phyloP scores from a whole-genome alignment of 2,113 vertebrate genomes.

The Phylloscopus trochilus region DNA sequence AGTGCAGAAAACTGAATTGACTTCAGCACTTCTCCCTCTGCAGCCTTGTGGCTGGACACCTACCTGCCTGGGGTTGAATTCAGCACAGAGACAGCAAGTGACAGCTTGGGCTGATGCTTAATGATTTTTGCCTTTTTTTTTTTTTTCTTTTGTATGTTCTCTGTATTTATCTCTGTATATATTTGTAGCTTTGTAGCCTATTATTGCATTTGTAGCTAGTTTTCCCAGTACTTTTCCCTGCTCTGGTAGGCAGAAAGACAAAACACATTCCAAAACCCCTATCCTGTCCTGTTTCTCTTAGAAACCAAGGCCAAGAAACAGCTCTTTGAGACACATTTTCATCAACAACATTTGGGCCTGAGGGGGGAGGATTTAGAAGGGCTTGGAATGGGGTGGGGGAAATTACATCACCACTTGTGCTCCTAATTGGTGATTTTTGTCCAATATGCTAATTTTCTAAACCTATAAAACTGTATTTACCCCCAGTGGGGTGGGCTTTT shows the following conservation, averaged over 20 bases:
- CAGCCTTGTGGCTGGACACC: neutral
- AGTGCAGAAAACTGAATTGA: neutral
- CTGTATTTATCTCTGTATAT: neutral
- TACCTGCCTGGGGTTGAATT: neutral
- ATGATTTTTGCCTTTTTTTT: neutral
- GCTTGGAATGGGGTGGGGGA: neutral
- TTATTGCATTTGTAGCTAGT: neutral
- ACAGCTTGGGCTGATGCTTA: neutral
- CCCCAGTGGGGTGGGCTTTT: accelerated
- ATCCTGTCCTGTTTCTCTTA: neutral
- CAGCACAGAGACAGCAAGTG: neutral
- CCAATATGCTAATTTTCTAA: neutral
- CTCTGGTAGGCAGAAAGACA: neutral
- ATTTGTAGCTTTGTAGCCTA: neutral
- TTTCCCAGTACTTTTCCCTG: neutral
- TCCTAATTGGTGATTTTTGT: neutral
- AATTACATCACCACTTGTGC: neutral
- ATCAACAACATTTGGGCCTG: neutral
- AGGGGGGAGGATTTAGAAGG: neutral
- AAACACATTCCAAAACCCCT: neutral
- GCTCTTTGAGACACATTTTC: neutral
- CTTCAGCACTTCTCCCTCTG: neutral
- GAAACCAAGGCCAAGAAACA: neutral
- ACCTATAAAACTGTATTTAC: neutral
- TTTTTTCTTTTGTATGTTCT: no score